A percentile compares a stretch with the other conserved stretches of the same genome.
Evolutionary conservation across 1,140 invertebrate species (phyloP).

Genomic region (Ladona fulva): DNA sequence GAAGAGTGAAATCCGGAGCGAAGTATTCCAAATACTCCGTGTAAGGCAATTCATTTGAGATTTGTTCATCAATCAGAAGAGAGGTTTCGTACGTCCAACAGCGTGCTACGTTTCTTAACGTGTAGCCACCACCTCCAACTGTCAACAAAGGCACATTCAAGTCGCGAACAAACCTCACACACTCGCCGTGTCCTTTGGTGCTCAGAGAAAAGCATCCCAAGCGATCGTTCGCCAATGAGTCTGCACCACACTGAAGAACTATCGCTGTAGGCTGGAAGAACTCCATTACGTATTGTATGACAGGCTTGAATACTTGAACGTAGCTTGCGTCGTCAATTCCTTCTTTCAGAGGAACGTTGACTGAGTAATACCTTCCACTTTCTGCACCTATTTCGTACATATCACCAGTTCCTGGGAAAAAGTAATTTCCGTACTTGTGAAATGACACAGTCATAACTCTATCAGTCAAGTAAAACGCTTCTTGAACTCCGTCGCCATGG

Average conservation of each 20-base stretch:
- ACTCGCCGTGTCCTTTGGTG: constrained; percentile 89
- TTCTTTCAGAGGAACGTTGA: constrained; percentile 94
- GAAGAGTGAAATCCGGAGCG: constrained; percentile 86
- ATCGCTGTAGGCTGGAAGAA: constrained; percentile 95
- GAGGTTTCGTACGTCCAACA: constrained; percentile 99
- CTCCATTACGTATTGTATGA: constrained; percentile 91
- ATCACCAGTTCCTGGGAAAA: constrained; percentile 96
- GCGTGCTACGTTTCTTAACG: constrained; percentile 91
- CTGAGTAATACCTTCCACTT: constrained; percentile 87
- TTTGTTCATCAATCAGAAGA: constrained; percentile 79
- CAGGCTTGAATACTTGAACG: constrained; percentile 86
- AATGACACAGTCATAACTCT: constrained; percentile 99
- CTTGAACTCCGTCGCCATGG: constrained; percentile 98
- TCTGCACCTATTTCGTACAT: constrained; percentile 97
- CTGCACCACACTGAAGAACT: constrained; percentile 96
- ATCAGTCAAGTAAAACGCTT: constrained; percentile 98
- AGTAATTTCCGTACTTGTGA: constrained; percentile 97
- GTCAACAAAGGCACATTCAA: constrained; percentile 89
- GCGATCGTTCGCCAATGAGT: constrained; percentile 91
- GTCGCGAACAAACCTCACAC: constrained; percentile 92
- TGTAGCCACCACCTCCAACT: constrained; percentile 95
- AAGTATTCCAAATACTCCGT: constrained; percentile 94
- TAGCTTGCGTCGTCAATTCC: constrained; percentile 95
- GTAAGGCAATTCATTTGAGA: constrained; percentile 86
- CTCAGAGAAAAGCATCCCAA: constrained; percentile 82